Evolutionary conservation across 2,113 vertebrate species (phyloP).

Genomic region (Tiliqua scincoides): DNA sequence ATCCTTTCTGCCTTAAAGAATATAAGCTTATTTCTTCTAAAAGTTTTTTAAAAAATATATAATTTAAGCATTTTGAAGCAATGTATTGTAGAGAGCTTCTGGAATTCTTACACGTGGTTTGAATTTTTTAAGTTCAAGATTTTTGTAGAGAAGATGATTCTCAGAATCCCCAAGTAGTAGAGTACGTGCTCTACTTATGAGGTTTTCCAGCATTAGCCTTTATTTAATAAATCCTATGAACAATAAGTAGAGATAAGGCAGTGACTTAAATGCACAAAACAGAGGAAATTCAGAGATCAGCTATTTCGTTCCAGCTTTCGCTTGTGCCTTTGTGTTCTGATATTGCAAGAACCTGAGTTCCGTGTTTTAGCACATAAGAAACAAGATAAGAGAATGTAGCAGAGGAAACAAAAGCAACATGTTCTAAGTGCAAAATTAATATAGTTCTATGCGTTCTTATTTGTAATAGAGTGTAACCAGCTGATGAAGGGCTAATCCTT

Average conservation of each 20-base stretch:
- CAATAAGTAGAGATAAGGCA: constrained; percentile 25
- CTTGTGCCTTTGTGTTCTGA: neutral
- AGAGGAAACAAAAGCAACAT: neutral
- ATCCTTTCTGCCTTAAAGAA: no score
- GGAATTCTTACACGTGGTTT: neutral
- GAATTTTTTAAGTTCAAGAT: constrained; percentile 18
- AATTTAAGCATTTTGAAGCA: neutral
- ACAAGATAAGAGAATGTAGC: neutral
- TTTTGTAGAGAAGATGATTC: constrained; percentile 22
- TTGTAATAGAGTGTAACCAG: neutral
- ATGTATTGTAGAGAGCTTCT: neutral
- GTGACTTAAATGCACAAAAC: constrained; percentile 42
- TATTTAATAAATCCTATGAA: constrained; percentile 38
- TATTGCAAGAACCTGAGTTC: neutral
- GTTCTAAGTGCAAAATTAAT: constrained; percentile 19
- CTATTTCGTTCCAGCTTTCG: constrained; percentile 12
- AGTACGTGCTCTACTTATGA: constrained; percentile 15
- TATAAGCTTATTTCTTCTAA: neutral
- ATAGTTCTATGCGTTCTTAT: neutral
- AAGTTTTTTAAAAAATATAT: neutral
- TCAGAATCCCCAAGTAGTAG: constrained; percentile 13
- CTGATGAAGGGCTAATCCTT: neutral
- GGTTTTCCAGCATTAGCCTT: constrained; percentile 28
- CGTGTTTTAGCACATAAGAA: neutral
- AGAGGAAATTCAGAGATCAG: constrained; percentile 35